Conservation (phyloP, 2,797 vertebrate species). For the Hyperoplus lanceolatus region DNA sequence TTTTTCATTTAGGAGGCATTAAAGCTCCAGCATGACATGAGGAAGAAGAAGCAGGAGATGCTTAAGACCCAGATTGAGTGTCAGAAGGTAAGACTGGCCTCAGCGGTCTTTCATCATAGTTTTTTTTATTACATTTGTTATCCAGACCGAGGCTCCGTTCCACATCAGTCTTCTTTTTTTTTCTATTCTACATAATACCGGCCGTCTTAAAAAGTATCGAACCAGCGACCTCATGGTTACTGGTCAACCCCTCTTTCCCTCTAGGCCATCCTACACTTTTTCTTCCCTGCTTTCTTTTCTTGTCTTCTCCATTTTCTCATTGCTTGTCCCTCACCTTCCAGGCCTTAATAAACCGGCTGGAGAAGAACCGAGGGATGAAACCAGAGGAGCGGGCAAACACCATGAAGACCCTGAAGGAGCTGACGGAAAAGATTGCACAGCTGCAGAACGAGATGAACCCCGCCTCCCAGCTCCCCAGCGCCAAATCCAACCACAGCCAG, state of each 20-base stretch:
- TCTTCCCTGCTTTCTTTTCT: neutral
- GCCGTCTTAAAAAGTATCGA: too few relatives aligned
- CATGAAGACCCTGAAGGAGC: conserved; percentile 97
- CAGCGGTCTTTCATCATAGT: neutral
- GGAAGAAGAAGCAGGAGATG: conserved; percentile 98
- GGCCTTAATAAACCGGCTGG: conserved; percentile 96
- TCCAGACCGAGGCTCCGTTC: too few relatives aligned
- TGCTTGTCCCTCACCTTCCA: conserved; percentile 55
- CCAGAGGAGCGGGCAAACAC: conserved; percentile 95
- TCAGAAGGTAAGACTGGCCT: conserved; percentile 90
- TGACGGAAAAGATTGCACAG: conserved; percentile 94
- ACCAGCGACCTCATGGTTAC: too few relatives aligned
- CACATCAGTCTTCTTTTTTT: too few relatives aligned
- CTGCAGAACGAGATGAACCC: conserved; percentile 95
- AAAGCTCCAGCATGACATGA: conserved; percentile 97
- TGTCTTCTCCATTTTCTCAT: neutral
- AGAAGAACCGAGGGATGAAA: conserved; percentile 95
- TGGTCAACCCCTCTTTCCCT: too few relatives aligned
- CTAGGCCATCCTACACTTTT: too few relatives aligned
- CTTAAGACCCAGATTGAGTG: conserved; percentile 96
- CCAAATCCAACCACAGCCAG: conserved; percentile 83
- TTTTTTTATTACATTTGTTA: neutral
- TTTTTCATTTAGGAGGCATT: conserved; percentile 88
- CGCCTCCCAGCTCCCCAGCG: conserved; percentile 77
- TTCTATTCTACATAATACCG: too few relatives aligned